phyloP scores from a whole-genome alignment of 2,113 vertebrate species.

The Leucosticte australis region DNA sequence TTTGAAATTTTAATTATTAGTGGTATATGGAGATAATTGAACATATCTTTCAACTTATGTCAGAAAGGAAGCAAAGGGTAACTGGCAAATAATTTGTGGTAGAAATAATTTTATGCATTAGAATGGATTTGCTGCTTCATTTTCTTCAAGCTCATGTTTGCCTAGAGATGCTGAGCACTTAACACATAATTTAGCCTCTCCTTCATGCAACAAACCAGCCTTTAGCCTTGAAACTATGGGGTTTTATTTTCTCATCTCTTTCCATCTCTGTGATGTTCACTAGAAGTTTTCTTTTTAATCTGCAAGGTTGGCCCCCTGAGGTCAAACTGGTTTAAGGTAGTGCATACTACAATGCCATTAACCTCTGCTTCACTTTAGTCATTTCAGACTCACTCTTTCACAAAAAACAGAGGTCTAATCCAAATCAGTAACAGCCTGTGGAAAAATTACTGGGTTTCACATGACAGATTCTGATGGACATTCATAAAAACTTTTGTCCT shows the following conservation, averaged over 20 bases:
- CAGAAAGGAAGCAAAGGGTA: neutral
- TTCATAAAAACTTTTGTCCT: neutral
- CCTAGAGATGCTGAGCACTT: neutral
- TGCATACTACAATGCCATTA: neutral
- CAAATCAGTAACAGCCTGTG: neutral
- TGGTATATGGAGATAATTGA: slow-evolving; percentile 37
- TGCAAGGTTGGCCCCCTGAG: neutral
- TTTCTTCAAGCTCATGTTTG: neutral
- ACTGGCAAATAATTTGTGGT: neutral
- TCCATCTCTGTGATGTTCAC: neutral
- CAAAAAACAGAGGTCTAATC: neutral
- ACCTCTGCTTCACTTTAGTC: neutral
- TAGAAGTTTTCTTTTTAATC: neutral
- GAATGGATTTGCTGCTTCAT: slow-evolving; percentile 9
- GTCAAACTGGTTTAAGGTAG: neutral
- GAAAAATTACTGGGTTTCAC: neutral
- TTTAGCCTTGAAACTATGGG: neutral
- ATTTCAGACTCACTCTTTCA: neutral
- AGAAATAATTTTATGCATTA: neutral
- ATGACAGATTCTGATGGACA: neutral
- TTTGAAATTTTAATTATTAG: slow-evolving; percentile 52
- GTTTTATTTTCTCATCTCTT: neutral
- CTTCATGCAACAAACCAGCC: neutral
- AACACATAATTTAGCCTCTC: neutral
- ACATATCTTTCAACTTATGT: slow-evolving; percentile 28